Evolutionary conservation across 2,888 invertebrate species (phyloP).

Genomic region (Rutpela maculata): DNA sequence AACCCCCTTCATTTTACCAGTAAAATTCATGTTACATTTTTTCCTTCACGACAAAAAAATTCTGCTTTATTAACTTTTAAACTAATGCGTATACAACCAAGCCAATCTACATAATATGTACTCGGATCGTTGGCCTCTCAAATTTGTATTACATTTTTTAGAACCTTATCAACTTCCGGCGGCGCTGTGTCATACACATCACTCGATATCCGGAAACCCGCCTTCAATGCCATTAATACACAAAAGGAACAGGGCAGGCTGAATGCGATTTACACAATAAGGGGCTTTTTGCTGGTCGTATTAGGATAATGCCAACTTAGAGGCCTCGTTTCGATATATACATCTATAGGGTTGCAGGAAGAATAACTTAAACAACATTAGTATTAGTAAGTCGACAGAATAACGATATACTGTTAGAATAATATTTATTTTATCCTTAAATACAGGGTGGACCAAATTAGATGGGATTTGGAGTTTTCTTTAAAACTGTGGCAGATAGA

Average conservation of each 20-base stretch:
- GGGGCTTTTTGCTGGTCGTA: conserved; percentile 19
- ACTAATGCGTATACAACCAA: neutral
- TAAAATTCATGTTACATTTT: too few species aligned
- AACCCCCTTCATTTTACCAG: too few species aligned
- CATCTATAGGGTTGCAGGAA: neutral
- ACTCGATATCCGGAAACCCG: conserved; percentile 21
- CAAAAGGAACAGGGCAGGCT: conserved; percentile 1
- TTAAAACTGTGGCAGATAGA: too few species aligned
- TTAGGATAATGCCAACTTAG: conserved; percentile 12
- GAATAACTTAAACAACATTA: neutral
- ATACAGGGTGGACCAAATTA: too few species aligned
- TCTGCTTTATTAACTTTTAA: neutral
- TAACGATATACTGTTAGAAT: too few species aligned
- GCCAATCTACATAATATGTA: neutral
- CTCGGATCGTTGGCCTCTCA: neutral
- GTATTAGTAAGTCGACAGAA: too few species aligned
- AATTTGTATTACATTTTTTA: conserved; percentile 6
- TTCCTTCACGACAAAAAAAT: neutral
- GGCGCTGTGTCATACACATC: conserved; percentile 26
- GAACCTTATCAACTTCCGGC: conserved; percentile 11
- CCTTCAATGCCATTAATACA: conserved; percentile 23
- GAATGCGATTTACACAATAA: conserved; percentile 22
- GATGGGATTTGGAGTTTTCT: too few species aligned
- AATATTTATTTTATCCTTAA: too few species aligned
- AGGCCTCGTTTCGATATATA: conserved; percentile 1